Evolutionary conservation across 2,797 vertebrate genomes (phyloP).

Genomic region (Xenops minutus): DNA sequence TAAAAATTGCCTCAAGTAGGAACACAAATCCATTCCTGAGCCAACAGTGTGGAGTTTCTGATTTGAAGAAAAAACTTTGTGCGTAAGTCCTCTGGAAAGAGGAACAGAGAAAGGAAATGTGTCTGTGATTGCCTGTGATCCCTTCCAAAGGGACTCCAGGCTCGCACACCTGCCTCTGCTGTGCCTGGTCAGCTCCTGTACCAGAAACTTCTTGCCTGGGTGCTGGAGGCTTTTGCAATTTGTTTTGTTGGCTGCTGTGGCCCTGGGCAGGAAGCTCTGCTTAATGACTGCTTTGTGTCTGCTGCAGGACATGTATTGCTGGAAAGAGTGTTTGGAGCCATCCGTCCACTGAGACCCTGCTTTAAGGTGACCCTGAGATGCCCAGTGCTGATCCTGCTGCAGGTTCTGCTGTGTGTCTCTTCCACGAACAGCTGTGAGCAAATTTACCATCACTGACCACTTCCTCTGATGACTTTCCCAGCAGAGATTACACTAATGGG

Average conservation of each 20-base stretch:
- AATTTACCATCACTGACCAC: not conserved
- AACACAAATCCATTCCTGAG: accelerated
- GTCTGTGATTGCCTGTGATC: not conserved
- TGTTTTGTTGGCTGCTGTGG: not conserved
- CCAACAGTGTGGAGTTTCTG: accelerated
- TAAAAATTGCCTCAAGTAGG: not conserved
- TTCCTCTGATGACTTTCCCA: not conserved
- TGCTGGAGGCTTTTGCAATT: not conserved
- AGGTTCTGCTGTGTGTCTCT: no score
- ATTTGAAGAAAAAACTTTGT: not conserved
- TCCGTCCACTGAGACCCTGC: not conserved
- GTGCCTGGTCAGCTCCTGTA: not conserved
- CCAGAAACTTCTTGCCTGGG: not conserved
- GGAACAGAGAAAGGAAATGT: not conserved
- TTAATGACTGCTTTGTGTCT: not conserved
- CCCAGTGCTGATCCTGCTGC: not conserved
- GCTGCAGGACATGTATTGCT: not conserved
- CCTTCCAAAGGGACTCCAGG: not conserved
- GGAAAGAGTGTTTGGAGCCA: not conserved
- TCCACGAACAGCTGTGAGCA: not conserved
- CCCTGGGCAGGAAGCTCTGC: not conserved
- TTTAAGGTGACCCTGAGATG: not conserved
- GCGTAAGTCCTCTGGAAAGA: not conserved
- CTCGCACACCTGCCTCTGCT: accelerated
- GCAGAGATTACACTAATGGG: not conserved